phyloP scores from a whole-genome alignment of 2,888 invertebrate species.

The Lasioglossum morio region DNA sequence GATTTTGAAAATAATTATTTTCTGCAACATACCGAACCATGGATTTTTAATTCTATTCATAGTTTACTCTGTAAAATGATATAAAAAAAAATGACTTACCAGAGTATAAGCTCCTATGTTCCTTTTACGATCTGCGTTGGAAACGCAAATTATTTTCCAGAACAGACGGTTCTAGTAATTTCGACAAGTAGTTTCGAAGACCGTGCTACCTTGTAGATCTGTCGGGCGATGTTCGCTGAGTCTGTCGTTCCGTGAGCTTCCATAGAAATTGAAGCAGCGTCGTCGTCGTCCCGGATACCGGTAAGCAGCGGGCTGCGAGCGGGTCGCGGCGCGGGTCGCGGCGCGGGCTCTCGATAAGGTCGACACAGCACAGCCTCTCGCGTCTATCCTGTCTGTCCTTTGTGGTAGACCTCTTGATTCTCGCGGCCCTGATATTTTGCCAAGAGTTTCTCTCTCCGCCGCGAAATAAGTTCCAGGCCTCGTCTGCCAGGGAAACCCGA shows the following conservation, averaged over 20 bases:
- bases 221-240: background rate
- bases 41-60: background rate
- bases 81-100: background rate
- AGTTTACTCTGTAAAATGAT: too few relatives aligned
- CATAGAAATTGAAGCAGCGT: constrained; percentile 6
- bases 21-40: background rate
- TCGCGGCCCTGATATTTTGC: constrained; percentile 37
- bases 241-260: constrained; percentile 1
- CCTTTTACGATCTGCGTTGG: background rate
- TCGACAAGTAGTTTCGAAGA: background rate
- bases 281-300: background rate
- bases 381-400: constrained; percentile 35
- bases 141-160: background rate
- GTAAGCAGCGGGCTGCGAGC: background rate
- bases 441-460: constrained; percentile 18
- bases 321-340: background rate
- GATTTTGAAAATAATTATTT: background rate
- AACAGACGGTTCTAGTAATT: background rate
- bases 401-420: constrained; percentile 37
- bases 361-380: constrained; percentile 24
- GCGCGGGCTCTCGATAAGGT: constrained; percentile 13
- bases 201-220: background rate
- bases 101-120: background rate
- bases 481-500: background rate
- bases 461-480: background rate